These are phyloP conservation scores for Meiosimyza platycephala DNA, from an alignment of 2,888 invertebrate genomes.

Conservation along the genomic window DNA sequence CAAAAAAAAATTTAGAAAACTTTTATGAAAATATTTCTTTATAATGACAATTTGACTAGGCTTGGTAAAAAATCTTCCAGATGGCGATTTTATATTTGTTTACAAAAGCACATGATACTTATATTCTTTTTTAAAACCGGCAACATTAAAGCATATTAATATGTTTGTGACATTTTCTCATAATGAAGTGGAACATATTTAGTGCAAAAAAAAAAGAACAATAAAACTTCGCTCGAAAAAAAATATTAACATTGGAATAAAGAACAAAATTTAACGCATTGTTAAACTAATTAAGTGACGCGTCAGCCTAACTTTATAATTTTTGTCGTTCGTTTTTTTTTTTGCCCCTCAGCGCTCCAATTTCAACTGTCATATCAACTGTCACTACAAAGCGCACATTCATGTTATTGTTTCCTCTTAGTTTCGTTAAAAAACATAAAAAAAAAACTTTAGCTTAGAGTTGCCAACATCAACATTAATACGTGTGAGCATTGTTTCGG, in stretches of 20 bases:
- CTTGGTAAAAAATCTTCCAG: too few relatives aligned
- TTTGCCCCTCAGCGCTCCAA: constrained; percentile 36
- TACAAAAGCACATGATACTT: too few relatives aligned
- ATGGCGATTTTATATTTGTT: too few relatives aligned
- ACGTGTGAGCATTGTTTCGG: constrained; percentile 40
- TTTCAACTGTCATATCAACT: constrained; percentile 61
- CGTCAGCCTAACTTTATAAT: constrained; percentile 42
- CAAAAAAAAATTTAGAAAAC: too few relatives aligned
- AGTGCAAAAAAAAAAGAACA: background rate
- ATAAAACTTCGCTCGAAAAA: too few relatives aligned
- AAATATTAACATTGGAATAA: background rate
- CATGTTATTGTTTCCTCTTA: background rate
- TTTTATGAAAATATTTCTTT: too few relatives aligned
- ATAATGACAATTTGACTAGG: too few relatives aligned
- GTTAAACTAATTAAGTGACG: constrained; percentile 62
- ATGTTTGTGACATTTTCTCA: background rate
- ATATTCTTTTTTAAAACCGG: background rate
- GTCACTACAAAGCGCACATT: constrained; percentile 54
- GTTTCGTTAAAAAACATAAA: too few relatives aligned
- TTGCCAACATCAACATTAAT: background rate
- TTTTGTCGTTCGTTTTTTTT: constrained; percentile 30
- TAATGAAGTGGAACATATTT: background rate
- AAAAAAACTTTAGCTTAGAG: background rate
- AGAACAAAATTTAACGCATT: constrained; percentile 48
- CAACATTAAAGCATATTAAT: background rate